Conservation (phyloP, 2,113 vertebrate species). For the Brevimyrus niger region DNA sequence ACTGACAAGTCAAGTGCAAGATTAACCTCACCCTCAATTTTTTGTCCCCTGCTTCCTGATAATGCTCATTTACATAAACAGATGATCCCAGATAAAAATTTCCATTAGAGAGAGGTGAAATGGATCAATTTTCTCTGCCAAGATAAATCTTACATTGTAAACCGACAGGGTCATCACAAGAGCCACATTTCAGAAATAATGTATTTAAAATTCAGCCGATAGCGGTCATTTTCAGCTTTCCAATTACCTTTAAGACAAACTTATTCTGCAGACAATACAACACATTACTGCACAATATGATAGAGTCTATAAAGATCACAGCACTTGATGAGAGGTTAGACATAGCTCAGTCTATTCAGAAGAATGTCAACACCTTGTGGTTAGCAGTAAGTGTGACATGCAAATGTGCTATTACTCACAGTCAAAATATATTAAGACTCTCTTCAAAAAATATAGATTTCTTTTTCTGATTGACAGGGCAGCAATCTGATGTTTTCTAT, state of each 20-base stretch:
- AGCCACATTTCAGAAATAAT: conserved; percentile 98
- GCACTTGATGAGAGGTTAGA: conserved; percentile 99
- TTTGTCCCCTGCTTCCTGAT: conserved; percentile 70
- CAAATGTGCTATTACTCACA: conserved; percentile 68
- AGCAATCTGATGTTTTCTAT: neutral
- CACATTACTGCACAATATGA: conserved; percentile 99
- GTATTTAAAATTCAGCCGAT: conserved; percentile 92
- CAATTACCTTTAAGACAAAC: conserved; percentile 99
- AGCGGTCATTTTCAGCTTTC: conserved; percentile 97
- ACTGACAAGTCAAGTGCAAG: conserved; percentile 81
- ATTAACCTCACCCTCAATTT: conserved; percentile 85
- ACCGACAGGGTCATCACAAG: conserved; percentile 98
- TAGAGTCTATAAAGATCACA: conserved; percentile 99
- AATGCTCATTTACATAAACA: conserved; percentile 99
- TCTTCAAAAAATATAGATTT: conserved; percentile 53
- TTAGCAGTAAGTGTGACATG: conserved; percentile 71
- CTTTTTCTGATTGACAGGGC: conserved; percentile 28
- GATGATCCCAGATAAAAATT: conserved; percentile 99
- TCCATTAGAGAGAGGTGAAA: conserved; percentile 99
- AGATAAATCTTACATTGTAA: conserved; percentile 99
- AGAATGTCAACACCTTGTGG: conserved; percentile 82
- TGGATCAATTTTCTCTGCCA: conserved; percentile 99
- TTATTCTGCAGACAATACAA: conserved; percentile 99
- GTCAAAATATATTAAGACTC: conserved; percentile 65
- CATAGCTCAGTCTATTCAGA: conserved; percentile 98